A percentile compares a stretch with the other conserved stretches of the same genome.
Evolutionary conservation across 2,888 invertebrate species (phyloP).

Genomic region (Eupsilia transversa): DNA sequence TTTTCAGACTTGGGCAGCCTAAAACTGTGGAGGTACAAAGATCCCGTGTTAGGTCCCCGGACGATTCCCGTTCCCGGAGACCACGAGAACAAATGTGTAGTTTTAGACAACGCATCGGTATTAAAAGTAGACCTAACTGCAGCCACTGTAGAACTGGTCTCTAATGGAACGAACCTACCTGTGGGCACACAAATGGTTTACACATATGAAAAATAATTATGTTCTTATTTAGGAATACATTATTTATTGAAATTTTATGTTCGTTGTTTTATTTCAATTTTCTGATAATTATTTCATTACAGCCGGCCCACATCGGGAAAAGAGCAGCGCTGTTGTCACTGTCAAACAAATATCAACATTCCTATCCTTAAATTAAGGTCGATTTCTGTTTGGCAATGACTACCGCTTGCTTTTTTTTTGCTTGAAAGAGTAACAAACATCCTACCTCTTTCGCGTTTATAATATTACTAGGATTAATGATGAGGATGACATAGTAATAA

Average conservation of each 20-base stretch:
- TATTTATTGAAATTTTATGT: slow-evolving; percentile 59
- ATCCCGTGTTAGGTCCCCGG: slow-evolving; percentile 94
- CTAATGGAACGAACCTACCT: slow-evolving; percentile 84
- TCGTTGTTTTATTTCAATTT: slow-evolving; percentile 44
- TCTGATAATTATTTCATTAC: background rate
- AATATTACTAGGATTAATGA: too few species aligned
- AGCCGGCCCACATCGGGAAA: background rate
- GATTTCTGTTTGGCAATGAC: background rate
- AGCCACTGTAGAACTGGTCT: slow-evolving; percentile 84
- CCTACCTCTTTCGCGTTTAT: too few species aligned
- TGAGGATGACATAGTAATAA: too few species aligned
- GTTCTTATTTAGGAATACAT: slow-evolving; percentile 62
- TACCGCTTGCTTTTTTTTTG: too few species aligned
- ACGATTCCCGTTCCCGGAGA: slow-evolving; percentile 93
- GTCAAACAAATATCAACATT: background rate
- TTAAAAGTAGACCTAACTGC: slow-evolving; percentile 87
- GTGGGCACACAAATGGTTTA: slow-evolving; percentile 90
- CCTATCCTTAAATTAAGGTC: background rate
- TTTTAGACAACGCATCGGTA: slow-evolving; percentile 86
- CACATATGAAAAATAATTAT: slow-evolving; percentile 84
- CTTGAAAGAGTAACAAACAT: too few species aligned
- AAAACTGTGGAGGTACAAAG: slow-evolving; percentile 94
- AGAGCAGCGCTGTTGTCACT: background rate
- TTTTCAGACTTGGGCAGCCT: slow-evolving; percentile 91
- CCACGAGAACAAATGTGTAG: slow-evolving; percentile 91